phyloP scores from a whole-genome alignment of 2,888 invertebrate genomes.

The Charanyca ferruginea region DNA sequence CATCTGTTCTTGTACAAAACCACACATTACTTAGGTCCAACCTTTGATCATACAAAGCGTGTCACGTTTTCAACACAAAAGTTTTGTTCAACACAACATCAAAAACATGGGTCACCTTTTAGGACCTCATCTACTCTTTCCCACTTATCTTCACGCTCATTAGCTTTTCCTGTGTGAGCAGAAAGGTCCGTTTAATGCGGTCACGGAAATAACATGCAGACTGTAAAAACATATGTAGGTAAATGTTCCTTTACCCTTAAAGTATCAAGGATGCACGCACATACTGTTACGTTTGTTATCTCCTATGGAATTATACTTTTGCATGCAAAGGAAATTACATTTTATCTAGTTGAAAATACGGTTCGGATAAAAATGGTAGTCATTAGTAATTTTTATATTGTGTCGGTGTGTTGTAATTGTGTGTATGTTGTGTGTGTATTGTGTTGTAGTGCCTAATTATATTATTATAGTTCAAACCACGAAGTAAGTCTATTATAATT shows the following conservation, averaged over 20 bases:
- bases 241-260: neutral
- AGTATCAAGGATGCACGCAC: neutral
- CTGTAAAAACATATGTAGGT: slow-evolving; percentile 10
- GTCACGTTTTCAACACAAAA: slow-evolving; percentile 16
- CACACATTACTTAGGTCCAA: neutral
- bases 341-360: neutral
- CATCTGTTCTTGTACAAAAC: neutral
- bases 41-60: slow-evolving; percentile 34
- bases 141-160: slow-evolving; percentile 53
- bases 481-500: no score
- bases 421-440: no score
- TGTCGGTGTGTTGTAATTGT: no score
- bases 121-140: slow-evolving; percentile 16
- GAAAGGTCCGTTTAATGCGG: slow-evolving; percentile 43
- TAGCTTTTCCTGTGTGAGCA: slow-evolving; percentile 53
- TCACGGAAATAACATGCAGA: slow-evolving; percentile 23
- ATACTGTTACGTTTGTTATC: slow-evolving; percentile 20
- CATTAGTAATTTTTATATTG: no score
- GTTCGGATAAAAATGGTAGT: slow-evolving; percentile 5
- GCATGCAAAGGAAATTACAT: slow-evolving; percentile 19
- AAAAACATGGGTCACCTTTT: slow-evolving; percentile 35
- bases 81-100: slow-evolving; percentile 26
- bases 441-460: no score
- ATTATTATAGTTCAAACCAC: no score
- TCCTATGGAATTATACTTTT: neutral